These are phyloP conservation scores for Mythimna pallens DNA, from an alignment of 2,888 invertebrate species.

Conservation along the genomic window DNA sequence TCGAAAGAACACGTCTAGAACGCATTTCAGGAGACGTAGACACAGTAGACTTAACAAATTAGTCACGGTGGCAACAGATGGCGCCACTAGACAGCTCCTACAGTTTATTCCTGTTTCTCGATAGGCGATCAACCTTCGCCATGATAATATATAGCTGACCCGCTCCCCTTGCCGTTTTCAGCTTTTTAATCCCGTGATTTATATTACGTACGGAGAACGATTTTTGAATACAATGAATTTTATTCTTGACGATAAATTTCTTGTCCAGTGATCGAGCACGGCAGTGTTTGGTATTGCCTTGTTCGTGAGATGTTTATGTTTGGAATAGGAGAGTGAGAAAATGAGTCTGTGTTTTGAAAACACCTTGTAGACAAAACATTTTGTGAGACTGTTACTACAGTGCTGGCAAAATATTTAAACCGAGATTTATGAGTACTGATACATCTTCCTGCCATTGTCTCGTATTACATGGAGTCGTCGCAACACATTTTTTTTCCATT, in stretches of 20 bases:
- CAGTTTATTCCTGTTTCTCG: slow-evolving; percentile 69
- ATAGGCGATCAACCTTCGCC: slow-evolving; percentile 70
- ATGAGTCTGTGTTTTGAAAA: slow-evolving; percentile 17
- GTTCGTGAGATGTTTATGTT: slow-evolving; percentile 15
- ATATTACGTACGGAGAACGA: slow-evolving; percentile 72
- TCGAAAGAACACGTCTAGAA: no score
- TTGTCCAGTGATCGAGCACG: slow-evolving; percentile 40
- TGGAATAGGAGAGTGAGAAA: background rate
- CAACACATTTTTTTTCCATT: no score
- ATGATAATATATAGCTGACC: slow-evolving; percentile 78
- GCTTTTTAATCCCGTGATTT: slow-evolving; percentile 82
- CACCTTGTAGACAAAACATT: background rate
- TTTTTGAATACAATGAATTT: slow-evolving; percentile 76
- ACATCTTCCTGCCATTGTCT: no score
- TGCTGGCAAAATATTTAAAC: slow-evolving; percentile 2
- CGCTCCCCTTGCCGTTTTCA: slow-evolving; percentile 73
- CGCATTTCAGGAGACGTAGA: background rate
- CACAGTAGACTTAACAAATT: slow-evolving; percentile 39
- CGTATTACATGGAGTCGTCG: no score
- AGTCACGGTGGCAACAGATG: slow-evolving; percentile 66
- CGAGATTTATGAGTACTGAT: no score
- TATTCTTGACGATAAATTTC: slow-evolving; percentile 69
- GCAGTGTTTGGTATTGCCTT: slow-evolving; percentile 17
- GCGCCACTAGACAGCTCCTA: slow-evolving; percentile 68
- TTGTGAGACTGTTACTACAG: background rate